These are phyloP conservation scores for Ligdia adustata DNA, from an alignment of 2,888 invertebrate species.

Conservation along the genomic window DNA sequence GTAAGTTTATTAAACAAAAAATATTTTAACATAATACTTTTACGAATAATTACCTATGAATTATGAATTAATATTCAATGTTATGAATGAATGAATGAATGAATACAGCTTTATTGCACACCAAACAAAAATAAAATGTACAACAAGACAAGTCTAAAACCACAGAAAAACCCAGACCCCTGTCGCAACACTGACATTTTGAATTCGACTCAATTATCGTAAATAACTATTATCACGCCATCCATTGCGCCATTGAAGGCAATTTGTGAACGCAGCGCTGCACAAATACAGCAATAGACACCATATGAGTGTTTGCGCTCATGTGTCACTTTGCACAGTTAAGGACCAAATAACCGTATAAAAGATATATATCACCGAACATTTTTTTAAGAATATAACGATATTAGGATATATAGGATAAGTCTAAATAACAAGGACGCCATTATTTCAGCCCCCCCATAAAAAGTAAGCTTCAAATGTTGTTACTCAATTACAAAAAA, in stretches of 20 bases:
- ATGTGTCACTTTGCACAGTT: neutral
- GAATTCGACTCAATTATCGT: neutral
- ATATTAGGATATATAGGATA: too few species aligned
- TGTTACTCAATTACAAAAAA: too few species aligned
- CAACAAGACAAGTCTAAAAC: neutral
- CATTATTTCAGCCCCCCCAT: neutral
- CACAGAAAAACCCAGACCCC: neutral
- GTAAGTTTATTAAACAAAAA: too few species aligned
- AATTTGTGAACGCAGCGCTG: neutral
- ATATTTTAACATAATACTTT: too few species aligned
- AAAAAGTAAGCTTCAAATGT: too few species aligned
- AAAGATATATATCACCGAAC: too few species aligned
- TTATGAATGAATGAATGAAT: too few species aligned
- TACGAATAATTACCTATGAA: too few species aligned
- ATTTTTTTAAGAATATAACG: too few species aligned
- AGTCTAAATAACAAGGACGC: neutral
- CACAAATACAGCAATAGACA: constrained; percentile 15
- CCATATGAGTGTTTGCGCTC: neutral
- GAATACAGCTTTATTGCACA: too few species aligned
- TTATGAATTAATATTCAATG: too few species aligned
- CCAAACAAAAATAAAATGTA: too few species aligned
- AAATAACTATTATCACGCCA: constrained; percentile 3
- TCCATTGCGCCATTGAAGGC: constrained; percentile 11
- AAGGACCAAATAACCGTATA: constrained; percentile 4
- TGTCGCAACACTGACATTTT: neutral